Conservation (phyloP, 2,797 vertebrate species). For the Gephyroberyx darwinii region DNA sequence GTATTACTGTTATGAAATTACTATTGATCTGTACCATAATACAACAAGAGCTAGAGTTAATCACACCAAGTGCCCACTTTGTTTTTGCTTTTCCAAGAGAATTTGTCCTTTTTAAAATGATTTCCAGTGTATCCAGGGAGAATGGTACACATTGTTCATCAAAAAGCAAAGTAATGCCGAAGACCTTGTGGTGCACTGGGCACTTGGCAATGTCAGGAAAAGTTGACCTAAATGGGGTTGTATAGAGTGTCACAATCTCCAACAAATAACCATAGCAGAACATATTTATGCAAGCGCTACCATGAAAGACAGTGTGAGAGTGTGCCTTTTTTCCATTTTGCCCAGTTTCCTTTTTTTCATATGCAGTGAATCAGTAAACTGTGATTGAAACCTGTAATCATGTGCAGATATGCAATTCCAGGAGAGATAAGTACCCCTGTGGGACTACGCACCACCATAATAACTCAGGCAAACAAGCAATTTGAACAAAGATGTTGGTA, state of each 20-base stretch:
- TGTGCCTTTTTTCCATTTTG: background rate
- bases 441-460: slow-evolving; percentile 40
- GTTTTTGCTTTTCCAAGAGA: slow-evolving; percentile 5
- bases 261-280: background rate
- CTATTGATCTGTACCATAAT: slow-evolving; percentile 24
- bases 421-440: slow-evolving; percentile 46
- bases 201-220: background rate
- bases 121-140: background rate
- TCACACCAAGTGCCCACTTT: slow-evolving; percentile 13
- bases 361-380: slow-evolving; percentile 41
- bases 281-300: background rate
- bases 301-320: background rate
- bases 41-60: slow-evolving; percentile 7
- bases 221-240: background rate
- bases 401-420: slow-evolving; percentile 46
- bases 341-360: slow-evolving; percentile 2
- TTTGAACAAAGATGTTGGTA: slow-evolving; percentile 49
- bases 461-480: slow-evolving; percentile 65
- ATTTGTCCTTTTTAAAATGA: no score
- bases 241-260: background rate
- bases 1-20: slow-evolving; percentile 8
- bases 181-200: background rate
- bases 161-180: background rate
- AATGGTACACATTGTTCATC: background rate
- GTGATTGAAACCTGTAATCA: slow-evolving; percentile 66